Base-by-base conservation (phyloP, 1,140 invertebrate species). In the Zophobas atratus region DNA sequence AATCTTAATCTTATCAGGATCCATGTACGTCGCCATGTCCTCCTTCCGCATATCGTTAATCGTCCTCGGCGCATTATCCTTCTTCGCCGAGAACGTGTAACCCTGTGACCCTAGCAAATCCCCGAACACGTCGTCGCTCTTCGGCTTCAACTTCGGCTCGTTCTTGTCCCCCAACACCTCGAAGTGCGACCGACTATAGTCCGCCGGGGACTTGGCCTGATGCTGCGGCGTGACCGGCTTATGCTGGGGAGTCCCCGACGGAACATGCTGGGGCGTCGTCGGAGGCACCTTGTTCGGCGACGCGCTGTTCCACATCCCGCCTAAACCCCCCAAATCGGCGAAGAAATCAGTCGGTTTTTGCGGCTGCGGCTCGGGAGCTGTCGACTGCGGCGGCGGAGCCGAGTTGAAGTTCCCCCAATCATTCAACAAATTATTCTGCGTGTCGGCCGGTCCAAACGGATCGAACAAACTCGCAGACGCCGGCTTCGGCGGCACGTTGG, bases 41-140 rank as follows among this genome's bases (percentile, higher is more conserved):
- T 94, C 94, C 84, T 97, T 97, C 20, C 95, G 90, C 95, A 98
- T 97, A 80, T 95, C 94, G 84, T 96, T 97, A 77, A 98, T 97
- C 0, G 96, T 97, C 80, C 93, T 93, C 0, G 96, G 96, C 8
- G 93, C 94, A 53, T 91, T 86, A 71, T 94, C 92, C 74, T 93
- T 93, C 81, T 94, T 94, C 1, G 90, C 88, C 3, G 92, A 92
- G 86, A 96, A 95, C 70, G 93, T 92, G 82, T 97, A 98, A 0
- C 94, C 94, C 84, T 97, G 95, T 80, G 93, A 94, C 0, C 96
- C 96, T 0, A 99, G 88, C 6, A 98, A 87, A 87, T 98, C 97
- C 8, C 94, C 95, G 87, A 99, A 98, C 6, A 96, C 93, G 85
- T 98, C 94, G 1, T 89, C 90, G 36, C 86, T 81, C 84, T 87